Evolutionary conservation across 2,888 invertebrate species (phyloP).

Genomic region (Agonum fuliginosum): DNA sequence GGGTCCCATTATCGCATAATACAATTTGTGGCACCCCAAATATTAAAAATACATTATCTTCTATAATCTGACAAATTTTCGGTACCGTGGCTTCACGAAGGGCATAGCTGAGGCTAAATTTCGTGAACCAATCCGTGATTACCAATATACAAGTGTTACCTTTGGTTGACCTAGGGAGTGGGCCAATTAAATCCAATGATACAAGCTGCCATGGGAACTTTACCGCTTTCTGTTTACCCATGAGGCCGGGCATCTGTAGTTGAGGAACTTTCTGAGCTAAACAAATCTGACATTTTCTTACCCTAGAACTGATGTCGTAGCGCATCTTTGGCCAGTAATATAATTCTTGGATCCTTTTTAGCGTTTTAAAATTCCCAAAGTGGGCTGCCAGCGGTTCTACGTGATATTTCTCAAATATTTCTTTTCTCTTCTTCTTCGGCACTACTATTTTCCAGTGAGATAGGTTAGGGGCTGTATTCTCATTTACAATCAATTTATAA

Average conservation of each 20-base stretch:
- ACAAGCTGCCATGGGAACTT: background rate
- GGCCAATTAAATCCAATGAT: background rate
- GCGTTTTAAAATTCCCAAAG: background rate
- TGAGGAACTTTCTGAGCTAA: background rate
- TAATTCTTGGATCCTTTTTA: background rate
- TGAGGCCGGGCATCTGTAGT: conserved; percentile 37
- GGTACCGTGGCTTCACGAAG: background rate
- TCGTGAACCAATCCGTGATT: background rate
- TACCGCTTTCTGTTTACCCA: conserved; percentile 47
- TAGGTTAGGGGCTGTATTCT: background rate
- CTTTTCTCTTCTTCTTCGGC: background rate
- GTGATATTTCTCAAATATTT: background rate
- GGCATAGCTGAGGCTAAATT: background rate
- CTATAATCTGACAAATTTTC: background rate
- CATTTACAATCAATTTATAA: background rate
- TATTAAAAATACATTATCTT: conserved; percentile 55
- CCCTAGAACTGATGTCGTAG: background rate
- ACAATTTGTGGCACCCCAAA: conserved; percentile 58
- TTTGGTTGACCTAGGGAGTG: too few relatives aligned
- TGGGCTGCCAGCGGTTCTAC: background rate
- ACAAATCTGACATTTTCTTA: background rate
- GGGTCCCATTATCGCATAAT: conserved; percentile 58
- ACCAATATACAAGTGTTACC: background rate
- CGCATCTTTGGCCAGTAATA: background rate
- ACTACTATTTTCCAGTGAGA: background rate